Conservation (phyloP, 2,113 vertebrate species). For the Strix aluco region DNA sequence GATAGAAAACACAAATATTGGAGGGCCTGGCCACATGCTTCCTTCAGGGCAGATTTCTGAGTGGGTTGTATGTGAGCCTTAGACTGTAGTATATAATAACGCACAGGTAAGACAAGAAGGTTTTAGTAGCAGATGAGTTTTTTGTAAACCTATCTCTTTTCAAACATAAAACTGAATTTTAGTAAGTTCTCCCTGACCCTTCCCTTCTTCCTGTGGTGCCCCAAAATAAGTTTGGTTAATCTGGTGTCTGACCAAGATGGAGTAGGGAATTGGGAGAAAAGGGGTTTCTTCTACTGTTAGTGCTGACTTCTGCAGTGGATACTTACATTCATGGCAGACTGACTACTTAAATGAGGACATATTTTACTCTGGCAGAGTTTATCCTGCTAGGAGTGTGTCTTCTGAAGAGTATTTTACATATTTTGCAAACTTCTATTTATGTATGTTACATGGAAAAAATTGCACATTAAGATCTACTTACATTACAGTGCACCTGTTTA, state of each 20-base stretch:
- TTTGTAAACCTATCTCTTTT: not conserved
- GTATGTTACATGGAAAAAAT: not conserved
- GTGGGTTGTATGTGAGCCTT: not conserved
- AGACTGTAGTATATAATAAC: not conserved
- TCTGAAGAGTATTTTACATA: not conserved
- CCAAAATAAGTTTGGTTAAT: not conserved
- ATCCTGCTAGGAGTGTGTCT: not conserved
- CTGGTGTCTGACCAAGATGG: not conserved
- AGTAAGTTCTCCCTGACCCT: not conserved
- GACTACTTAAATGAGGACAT: not conserved
- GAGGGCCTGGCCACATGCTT: not conserved
- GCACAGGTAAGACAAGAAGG: not conserved
- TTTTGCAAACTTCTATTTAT: not conserved
- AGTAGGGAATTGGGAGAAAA: not conserved
- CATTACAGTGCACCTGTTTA: not conserved
- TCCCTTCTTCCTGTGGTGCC: not conserved
- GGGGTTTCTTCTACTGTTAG: not conserved
- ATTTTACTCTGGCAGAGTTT: not conserved
- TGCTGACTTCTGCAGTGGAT: not conserved
- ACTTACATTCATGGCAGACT: not conserved
- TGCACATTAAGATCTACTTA: not conserved
- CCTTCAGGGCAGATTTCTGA: not conserved
- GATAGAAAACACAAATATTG: not conserved
- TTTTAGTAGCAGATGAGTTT: not conserved
- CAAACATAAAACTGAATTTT: not conserved